Evolutionary conservation across 1,140 invertebrate species (phyloP), one percentile per base, ranked within the genome.

Genomic region (Harlomillsia oculata): DNA sequence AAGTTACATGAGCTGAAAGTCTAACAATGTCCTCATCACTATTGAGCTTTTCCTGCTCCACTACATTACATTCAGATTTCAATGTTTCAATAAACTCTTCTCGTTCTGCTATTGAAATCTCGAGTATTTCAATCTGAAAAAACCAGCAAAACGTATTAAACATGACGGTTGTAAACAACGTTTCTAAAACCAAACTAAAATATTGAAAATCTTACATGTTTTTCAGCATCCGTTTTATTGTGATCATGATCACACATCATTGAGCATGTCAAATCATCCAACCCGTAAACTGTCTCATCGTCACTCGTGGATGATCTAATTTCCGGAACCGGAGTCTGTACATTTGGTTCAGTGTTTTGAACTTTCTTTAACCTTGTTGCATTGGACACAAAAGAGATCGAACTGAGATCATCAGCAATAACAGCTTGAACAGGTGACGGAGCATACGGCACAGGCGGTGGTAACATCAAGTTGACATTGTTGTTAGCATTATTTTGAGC

Each of bases 261-360:
- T 13, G 48, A 50, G 18, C 48, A 50, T 5, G 48, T 34, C 34
- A 50, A 50, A n/a, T 50, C 34, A 5, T 50, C 48, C 14, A n/a
- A 36, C 20, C 3, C 48, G 23, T 8, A 39, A 37, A 26, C 23
- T 50, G 6, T 36, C 30, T 9, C 21, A 9, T 13, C 26, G 18
- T 3, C 20, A 16, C 9, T 50, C 48, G 1, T n/a, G n/a, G n/a
- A 30, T 48, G 16, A 32, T 48, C 16, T 32, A 28, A 34, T 48
- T 39, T 36, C 16, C 21, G 25, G 9, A 16, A 3, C 39, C 48
- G 11, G n/a, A 14, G n/a, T 23, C 1, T 8, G 9, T 26, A 20
- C 5, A 23, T 36, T 14, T 23, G 21, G 16, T 21, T 9, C 13
- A 36, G 26, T 6, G 32, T 14, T 3, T 50, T 30, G 32, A 37